These are phyloP conservation scores for Clarias laeviceps DNA, from an alignment of 2,797 vertebrate genomes.

Conservation along the genomic window DNA sequence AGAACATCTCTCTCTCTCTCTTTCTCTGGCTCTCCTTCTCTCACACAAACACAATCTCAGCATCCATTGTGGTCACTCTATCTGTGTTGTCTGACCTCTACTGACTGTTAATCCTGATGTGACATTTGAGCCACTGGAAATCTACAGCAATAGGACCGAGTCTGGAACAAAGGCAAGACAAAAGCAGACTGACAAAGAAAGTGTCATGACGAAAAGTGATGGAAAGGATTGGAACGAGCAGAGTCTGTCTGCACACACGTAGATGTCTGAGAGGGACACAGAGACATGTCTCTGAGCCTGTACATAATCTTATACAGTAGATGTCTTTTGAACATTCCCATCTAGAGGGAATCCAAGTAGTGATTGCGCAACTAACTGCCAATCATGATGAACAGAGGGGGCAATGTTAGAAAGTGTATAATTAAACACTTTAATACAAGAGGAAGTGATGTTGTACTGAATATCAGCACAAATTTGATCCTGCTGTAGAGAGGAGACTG, in stretches of 20 bases:
- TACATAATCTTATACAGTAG: neutral
- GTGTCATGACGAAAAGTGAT: neutral
- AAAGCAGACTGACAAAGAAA: constrained; percentile 4
- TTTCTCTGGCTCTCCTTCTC: neutral
- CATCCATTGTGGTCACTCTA: neutral
- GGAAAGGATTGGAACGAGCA: neutral
- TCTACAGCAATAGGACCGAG: neutral
- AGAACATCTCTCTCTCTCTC: constrained; percentile 31
- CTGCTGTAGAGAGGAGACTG: too few relatives aligned
- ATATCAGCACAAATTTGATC: too few relatives aligned
- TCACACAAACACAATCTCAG: neutral
- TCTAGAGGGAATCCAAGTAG: neutral
- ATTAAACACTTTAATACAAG: too few relatives aligned
- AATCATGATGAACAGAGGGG: neutral
- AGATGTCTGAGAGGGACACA: neutral
- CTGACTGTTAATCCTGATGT: constrained; percentile 57
- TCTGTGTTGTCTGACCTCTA: neutral
- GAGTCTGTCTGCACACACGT: neutral
- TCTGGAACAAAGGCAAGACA: neutral
- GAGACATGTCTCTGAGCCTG: neutral
- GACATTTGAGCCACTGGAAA: constrained; percentile 61
- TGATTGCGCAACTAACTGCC: neutral
- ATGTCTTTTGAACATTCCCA: neutral
- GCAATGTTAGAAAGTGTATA: too few relatives aligned
- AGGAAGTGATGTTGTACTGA: too few relatives aligned